These are phyloP conservation scores for Molothrus ater DNA, from an alignment of 2,797 vertebrate genomes.

Conservation along the genomic window DNA sequence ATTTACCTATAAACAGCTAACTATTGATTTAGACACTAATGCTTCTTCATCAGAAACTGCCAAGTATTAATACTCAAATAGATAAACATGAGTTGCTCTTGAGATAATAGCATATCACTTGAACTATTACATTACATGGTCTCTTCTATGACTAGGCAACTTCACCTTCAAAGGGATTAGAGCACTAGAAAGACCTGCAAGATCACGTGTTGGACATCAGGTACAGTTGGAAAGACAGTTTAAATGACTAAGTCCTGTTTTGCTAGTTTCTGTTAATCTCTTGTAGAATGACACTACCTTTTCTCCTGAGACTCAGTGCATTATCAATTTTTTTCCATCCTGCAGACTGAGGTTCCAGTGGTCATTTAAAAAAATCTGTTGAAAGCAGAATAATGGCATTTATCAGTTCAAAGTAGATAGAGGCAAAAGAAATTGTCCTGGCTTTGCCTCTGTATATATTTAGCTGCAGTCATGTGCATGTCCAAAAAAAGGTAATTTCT, in stretches of 20 bases:
- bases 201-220: fast-evolving
- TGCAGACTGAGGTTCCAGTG: neutral
- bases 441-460: neutral
- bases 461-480: neutral
- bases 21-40: neutral
- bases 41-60: neutral
- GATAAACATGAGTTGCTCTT: neutral
- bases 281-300: neutral
- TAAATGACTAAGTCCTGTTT: neutral
- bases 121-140: neutral
- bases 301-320: neutral
- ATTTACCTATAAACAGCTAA: neutral
- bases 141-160: neutral
- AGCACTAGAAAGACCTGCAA: neutral
- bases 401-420: neutral
- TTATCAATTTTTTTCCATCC: neutral
- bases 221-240: neutral
- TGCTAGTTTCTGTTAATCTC: neutral
- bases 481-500: neutral
- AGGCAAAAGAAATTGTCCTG: neutral
- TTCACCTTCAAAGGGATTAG: neutral
- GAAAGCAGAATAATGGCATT: neutral
- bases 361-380: neutral
- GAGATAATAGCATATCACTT: neutral
- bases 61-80: neutral